Percentiles rank a stretch among this genome's conserved stretches.
phyloP scores from a whole-genome alignment of 2,888 invertebrate genomes.

The Drosophila phalerata region DNA sequence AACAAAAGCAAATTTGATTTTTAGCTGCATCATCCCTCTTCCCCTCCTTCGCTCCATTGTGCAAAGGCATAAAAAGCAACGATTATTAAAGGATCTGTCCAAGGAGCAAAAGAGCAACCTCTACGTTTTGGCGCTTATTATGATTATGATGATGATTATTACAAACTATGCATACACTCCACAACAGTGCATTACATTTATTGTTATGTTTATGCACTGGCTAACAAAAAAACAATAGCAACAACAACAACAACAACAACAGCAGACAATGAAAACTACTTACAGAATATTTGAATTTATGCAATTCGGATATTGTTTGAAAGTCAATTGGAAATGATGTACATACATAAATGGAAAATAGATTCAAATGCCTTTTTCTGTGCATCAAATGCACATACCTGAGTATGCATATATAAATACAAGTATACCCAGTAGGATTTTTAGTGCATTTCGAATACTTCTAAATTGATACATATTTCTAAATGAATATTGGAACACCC shows the following conservation, averaged over 20 bases:
- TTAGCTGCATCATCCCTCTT: constrained; percentile 37
- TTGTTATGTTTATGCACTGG: constrained; percentile 69
- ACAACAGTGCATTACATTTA: constrained; percentile 65
- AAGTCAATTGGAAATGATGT: background rate
- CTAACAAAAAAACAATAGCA: constrained; percentile 16
- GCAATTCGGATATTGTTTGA: constrained; percentile 22
- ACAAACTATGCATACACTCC: constrained; percentile 47
- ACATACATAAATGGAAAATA: constrained; percentile 16
- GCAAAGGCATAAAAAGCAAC: constrained; percentile 68
- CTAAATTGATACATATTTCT: too few species aligned
- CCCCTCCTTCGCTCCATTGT: constrained; percentile 24
- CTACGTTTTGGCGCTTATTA: constrained; percentile 40
- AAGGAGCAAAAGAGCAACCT: constrained; percentile 10
- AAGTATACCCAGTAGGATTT: too few species aligned
- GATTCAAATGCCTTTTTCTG: constrained; percentile 9
- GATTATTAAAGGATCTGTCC: constrained; percentile 65
- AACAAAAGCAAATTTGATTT: constrained; percentile 44
- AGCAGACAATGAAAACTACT: constrained; percentile 20
- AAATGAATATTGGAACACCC: too few species aligned
- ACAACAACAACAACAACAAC: background rate
- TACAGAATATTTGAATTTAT: constrained; percentile 42
- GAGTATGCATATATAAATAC: too few species aligned
- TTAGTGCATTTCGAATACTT: too few species aligned
- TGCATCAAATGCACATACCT: too few species aligned
- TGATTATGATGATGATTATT: constrained; percentile 57